Evolutionary conservation across 2,888 invertebrate species (phyloP), one percentile per base, ranked within the genome.

Genomic region (Synergus itoensis): DNA sequence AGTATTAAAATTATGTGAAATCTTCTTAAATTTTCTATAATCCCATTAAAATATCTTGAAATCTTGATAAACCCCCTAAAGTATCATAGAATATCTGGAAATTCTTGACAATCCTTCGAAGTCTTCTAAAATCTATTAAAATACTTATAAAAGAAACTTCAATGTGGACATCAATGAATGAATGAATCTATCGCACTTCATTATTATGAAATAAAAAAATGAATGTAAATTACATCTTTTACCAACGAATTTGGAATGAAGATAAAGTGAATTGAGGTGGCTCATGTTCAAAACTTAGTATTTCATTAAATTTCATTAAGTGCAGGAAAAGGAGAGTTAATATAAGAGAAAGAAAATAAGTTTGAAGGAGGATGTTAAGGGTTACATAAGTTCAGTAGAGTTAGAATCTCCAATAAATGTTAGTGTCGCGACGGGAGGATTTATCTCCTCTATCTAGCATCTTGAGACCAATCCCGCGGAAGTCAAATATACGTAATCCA

Each of bases 381-480:
- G n/a, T 28, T n/a, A 53, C 45, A 48, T 73, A 48, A 53, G 73
- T 73, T 73, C 28, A 53, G 53, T 73, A n/a, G 36, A 73, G 73
- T 73, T 73, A 28, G 48, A 53, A 4, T 28, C 73, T 73, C 53
- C 53, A 73, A 53, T 73, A 73, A 73, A 73, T 73, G 73, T 73
- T 73, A 73, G 48, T 73, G 73, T 73, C 73, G 73, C 73, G 53
- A 73, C 48, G 73, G 73, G 73, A 73, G 48, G 40, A 73, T 73
- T 73, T 73, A 73, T 73, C 73, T 48, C 73, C 36, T 7, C 73
- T 73, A 53, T 73, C 73, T 40, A 73, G 53, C 73, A 73, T 73
- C 73, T 73, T 73, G 73, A 73, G 73, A 73, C 73, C 53, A 73
- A 73, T 73, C 73, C 48, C 73, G 73, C 73, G 73, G 36, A 73